Evolutionary conservation across 2,113 vertebrate genomes (phyloP), one percentile per base, ranked within the genome.

Genomic region (Cephalopholis sonnerati): DNA sequence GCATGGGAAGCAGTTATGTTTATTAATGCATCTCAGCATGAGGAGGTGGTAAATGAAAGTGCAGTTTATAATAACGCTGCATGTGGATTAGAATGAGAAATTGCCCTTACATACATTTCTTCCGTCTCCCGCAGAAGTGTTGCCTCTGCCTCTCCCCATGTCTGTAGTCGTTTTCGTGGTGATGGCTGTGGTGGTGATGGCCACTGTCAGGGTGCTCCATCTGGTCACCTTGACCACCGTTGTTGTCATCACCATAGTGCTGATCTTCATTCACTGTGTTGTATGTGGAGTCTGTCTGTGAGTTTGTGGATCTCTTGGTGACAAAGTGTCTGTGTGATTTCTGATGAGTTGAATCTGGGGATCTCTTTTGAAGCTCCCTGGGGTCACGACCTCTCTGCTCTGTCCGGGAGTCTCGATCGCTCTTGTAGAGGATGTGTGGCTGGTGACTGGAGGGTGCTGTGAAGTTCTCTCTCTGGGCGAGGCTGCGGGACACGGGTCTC

Each of bases 31-130:
- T 59, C 15, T 39, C 44, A 22, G 10, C 46, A 50, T 55, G 46
- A 66, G 36, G 16, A 64, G 18, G 15, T 11, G 16, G 3, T 73
- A 36, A 15, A 58, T 53, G 5, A 74, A 1, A 59, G n/a, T 71
- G 50, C 22, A 73, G 2, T 70, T 2, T 53, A 16, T 63, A n/a
- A 24, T 22, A 71, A 55, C 15, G 9, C 50, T 48, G 13, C 17
- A 62, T 59, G 27, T 55, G 62, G 25, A 87, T 75, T 67, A 89
- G 65, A 80, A 68, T 27, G 79, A 87, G 63, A 82, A 85, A 92
- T 83, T 76, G 73, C 87, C 95, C 96, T 97, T 97, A 97, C 97
- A 94, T 97, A 98, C 97, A 97, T 97, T 97, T 98, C 96, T 96
- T 97, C 95, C 96, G 94, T 92, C 96, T 96, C 88, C 97, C 97